Base-by-base conservation (phyloP, 2,797 vertebrate genomes). In the Tympanoctomys barrerae region DNA sequence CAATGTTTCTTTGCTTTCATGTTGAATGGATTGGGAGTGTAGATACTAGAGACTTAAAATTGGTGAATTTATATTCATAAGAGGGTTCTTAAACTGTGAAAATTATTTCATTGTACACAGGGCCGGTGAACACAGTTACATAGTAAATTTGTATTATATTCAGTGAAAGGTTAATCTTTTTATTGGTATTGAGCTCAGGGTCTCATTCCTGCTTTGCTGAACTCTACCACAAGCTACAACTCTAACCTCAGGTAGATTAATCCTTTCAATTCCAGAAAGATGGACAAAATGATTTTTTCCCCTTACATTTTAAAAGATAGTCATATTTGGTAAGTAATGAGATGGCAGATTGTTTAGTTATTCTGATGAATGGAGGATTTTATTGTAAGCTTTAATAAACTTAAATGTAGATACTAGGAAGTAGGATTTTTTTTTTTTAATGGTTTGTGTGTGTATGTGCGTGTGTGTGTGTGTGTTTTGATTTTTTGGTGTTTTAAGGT, bases 281-380 rank as follows among this genome's bases (percentile, higher is more conserved):
- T 46, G 61, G 36, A 7, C 59, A 80, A 57, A 54, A 4, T 70
- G 22, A 71, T 78, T 66, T 46, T 87, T 46, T 75, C n/a, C 59
- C 14, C 94, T 90, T 94, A 14, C 85, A 24, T 59, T 95, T 79
- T 89, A 52, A 36, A 75, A 91, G 7, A 31, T 81, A n/a, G 16
- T 46, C 28, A 16, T 13, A 33, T 89, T 86, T 77, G 26, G 6
- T 82, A 64, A 85, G 42, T 73, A 52, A 49, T 12, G 36, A 71
- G 68, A 90, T 2, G 61, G 75, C 54, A 83, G 24, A 64, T 78
- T 85, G 52, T 57, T 89, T 14, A 21, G 33, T 78, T 89, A 52
- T 78, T 89, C 33, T 64, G 33, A 13, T 68, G 42, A 62, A 57
- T 82, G 31, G 59, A 80, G 7, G 57, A 49, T 95, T 85, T 92